Conservation (phyloP, 2,113 vertebrate genomes). For the Clarias macrocephalus region DNA sequence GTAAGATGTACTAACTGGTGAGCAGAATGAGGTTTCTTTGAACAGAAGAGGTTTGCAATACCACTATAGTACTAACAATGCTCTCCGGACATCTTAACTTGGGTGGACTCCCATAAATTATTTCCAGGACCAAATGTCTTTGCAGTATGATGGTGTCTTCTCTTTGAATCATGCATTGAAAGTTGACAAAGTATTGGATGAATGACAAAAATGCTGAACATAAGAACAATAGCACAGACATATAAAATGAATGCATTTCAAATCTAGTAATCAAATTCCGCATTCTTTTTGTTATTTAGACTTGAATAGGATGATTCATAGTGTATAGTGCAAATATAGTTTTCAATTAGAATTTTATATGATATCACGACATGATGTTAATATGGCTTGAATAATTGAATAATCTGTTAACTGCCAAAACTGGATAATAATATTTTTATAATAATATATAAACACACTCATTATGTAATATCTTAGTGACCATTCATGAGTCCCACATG, state of each 20-base stretch:
- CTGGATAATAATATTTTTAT: background rate
- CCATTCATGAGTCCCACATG: background rate
- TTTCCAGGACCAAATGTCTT: background rate
- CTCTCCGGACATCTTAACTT: background rate
- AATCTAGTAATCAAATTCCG: background rate
- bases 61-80: background rate
- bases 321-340: too few relatives aligned
- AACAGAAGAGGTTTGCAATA: background rate
- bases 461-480: background rate
- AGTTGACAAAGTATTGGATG: background rate
- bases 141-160: background rate
- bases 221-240: background rate
- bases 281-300: background rate
- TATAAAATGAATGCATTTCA: background rate
- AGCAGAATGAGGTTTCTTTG: background rate
- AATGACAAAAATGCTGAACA: background rate
- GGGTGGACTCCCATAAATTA: background rate
- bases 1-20: background rate
- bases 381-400: background rate
- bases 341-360: background rate
- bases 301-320: background rate
- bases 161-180: background rate
- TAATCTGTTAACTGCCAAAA: background rate
- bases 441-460: background rate
- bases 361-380: background rate